Conservation (phyloP, 2,888 invertebrate genomes). For the Pemphredon lugubris region DNA sequence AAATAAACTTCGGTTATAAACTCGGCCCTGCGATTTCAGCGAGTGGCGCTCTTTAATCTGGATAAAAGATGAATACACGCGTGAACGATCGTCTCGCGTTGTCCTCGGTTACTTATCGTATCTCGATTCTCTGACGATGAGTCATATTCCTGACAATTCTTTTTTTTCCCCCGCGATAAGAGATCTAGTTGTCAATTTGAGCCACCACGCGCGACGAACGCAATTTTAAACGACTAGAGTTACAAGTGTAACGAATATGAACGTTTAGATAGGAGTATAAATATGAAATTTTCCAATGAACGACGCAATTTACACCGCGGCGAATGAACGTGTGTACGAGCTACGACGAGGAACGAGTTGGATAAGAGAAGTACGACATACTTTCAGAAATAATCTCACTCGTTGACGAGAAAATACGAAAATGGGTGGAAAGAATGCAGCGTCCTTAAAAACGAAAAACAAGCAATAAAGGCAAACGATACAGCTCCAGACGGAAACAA, state of each 20-base stretch:
- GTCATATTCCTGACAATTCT: neutral
- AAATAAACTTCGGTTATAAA: slow-evolving; percentile 63
- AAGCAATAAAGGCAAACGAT: neutral
- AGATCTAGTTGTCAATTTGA: neutral
- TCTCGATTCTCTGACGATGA: neutral
- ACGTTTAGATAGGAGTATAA: slow-evolving; percentile 1
- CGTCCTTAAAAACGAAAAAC: neutral
- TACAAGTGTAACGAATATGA: slow-evolving; percentile 1
- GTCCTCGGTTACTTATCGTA: slow-evolving; percentile 25
- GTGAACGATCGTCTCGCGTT: slow-evolving; percentile 8
- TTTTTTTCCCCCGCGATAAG: slow-evolving; percentile 9
- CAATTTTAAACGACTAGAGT: neutral
- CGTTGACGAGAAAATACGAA: neutral
- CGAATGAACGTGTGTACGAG: too few relatives aligned
- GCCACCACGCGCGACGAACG: neutral
- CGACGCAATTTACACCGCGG: too few relatives aligned
- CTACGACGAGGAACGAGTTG: neutral
- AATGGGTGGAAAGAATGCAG: neutral
- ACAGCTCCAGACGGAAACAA: neutral
- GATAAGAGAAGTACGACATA: slow-evolving; percentile 4
- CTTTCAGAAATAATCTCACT: neutral
- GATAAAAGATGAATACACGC: slow-evolving; percentile 16
- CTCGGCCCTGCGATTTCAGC: slow-evolving; percentile 49
- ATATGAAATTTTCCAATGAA: slow-evolving; percentile 12
- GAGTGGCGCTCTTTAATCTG: slow-evolving; percentile 39